phyloP scores from a whole-genome alignment of 1,140 invertebrate species.

The Acyrthosiphon pisum region DNA sequence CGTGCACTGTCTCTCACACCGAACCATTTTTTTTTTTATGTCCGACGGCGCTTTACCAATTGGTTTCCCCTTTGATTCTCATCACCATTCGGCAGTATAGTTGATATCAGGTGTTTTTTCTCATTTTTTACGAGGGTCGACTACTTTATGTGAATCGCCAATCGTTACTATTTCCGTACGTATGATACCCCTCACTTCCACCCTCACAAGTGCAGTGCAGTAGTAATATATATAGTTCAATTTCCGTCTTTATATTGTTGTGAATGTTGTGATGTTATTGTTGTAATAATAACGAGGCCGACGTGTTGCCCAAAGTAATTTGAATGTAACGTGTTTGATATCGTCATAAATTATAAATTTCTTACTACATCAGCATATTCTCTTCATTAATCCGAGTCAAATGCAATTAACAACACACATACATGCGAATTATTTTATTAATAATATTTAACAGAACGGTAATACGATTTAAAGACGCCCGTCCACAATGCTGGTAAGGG shows the following conservation, averaged over 20 bases:
- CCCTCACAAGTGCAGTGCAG: background rate
- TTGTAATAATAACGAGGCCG: background rate
- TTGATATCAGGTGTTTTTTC: constrained; percentile 47
- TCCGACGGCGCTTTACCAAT: constrained; percentile 32
- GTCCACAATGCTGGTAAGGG: background rate
- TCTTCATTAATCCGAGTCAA: constrained; percentile 44
- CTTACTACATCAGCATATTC: background rate
- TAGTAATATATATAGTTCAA: background rate
- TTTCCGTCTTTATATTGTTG: background rate
- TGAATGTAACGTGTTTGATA: background rate
- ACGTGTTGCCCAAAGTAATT: background rate
- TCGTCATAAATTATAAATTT: constrained; percentile 1
- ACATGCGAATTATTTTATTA: constrained; percentile 11
- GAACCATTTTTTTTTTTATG: constrained; percentile 28
- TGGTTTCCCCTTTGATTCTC: constrained; percentile 47
- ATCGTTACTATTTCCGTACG: background rate
- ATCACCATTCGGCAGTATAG: background rate
- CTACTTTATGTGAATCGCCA: constrained; percentile 35
- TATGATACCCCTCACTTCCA: background rate
- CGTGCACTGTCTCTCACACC: background rate
- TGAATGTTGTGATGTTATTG: background rate
- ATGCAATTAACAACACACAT: background rate
- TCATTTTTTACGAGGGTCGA: constrained; percentile 39
- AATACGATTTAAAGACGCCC: constrained; percentile 17
- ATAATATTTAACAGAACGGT: constrained; percentile 26